A percentile compares a stretch with the other conserved stretches of the same genome.
These are phyloP conservation scores for Gymnorhina tibicen DNA, from an alignment of 2,113 vertebrate species.

Conservation along the genomic window DNA sequence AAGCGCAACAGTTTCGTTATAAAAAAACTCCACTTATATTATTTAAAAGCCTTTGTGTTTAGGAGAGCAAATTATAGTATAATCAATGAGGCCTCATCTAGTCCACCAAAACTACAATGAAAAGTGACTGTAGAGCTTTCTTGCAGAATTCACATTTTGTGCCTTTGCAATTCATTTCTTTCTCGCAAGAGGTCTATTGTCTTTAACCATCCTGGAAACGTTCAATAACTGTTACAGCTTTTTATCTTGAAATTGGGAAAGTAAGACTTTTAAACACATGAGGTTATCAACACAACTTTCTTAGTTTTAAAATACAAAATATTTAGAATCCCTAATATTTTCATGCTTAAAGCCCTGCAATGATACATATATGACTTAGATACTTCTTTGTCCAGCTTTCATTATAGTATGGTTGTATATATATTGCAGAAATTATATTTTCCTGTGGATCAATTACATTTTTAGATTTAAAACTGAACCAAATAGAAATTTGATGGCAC, in stretches of 20 bases:
- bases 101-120: constrained; percentile 67
- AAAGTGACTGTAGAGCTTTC: constrained; percentile 63
- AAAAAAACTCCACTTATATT: constrained; percentile 71
- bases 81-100: constrained; percentile 61
- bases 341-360: constrained; percentile 75
- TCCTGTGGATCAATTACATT: constrained; percentile 66
- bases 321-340: constrained; percentile 72
- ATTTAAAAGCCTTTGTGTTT: constrained; percentile 66
- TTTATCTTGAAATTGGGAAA: constrained; percentile 58
- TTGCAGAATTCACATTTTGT: constrained; percentile 77
- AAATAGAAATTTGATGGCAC: constrained; percentile 69
- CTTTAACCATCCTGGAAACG: constrained; percentile 46
- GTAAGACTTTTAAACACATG: constrained; percentile 58
- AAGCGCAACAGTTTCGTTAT: constrained; percentile 74
- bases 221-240: constrained; percentile 12
- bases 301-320: constrained; percentile 71
- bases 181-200: constrained; percentile 42
- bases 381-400: constrained; percentile 69
- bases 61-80: constrained; percentile 53
- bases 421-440: constrained; percentile 54
- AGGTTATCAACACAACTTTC: constrained; percentile 65
- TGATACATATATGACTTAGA: constrained; percentile 71
- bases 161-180: constrained; percentile 69
- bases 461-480: constrained; percentile 69
- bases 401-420: constrained; percentile 67